Percentiles rank a stretch among this genome's conserved stretches.
Evolutionary conservation across 2,888 invertebrate genomes (phyloP).

Genomic region (Noctua pronuba): DNA sequence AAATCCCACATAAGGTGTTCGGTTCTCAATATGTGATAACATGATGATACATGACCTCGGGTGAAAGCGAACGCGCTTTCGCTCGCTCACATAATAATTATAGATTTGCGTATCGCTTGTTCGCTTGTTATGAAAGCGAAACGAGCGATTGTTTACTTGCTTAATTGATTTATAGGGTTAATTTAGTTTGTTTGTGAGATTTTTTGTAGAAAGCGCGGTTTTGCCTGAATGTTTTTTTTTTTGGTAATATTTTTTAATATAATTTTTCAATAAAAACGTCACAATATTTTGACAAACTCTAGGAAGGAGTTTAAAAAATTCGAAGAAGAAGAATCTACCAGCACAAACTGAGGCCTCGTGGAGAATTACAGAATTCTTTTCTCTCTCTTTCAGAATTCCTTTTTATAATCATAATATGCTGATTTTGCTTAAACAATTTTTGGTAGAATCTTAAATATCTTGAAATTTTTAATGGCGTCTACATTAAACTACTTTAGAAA

Average conservation of each 20-base stretch:
- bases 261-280: too few relatives aligned
- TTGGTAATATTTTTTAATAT: too few relatives aligned
- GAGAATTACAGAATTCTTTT: neutral
- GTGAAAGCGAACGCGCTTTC: constrained; percentile 72
- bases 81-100: constrained; percentile 61
- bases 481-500: neutral
- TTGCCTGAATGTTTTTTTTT: neutral
- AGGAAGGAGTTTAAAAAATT: neutral
- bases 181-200: neutral
- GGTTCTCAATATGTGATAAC: constrained; percentile 42
- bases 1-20: constrained; percentile 10
- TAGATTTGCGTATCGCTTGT: constrained; percentile 45
- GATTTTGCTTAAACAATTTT: neutral
- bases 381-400: neutral
- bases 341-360: neutral
- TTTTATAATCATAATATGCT: neutral
- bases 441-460: neutral
- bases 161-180: constrained; percentile 40
- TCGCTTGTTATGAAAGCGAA: constrained; percentile 59
- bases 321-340: neutral
- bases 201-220: constrained; percentile 7
- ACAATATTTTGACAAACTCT: neutral
- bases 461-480: neutral
- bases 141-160: constrained; percentile 13
- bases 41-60: constrained; percentile 53